A percentile compares a stretch with the other conserved stretches of the same genome.
These are phyloP conservation scores for Loris lydekkerianus DNA, from an alignment of 2,797 vertebrate species.

Conservation along the genomic window DNA sequence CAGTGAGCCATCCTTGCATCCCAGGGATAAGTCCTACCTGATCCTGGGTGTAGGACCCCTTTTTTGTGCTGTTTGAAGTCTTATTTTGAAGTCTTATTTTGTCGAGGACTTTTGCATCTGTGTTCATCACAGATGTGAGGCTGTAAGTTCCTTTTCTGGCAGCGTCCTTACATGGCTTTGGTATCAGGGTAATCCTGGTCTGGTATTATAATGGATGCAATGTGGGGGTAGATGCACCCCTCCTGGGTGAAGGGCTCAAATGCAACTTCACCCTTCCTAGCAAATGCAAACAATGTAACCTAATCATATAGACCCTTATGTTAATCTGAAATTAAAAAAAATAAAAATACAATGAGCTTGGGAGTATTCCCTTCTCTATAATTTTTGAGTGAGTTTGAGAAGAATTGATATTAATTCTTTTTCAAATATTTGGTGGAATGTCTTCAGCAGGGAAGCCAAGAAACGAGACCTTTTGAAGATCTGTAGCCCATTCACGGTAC, in stretches of 20 bases:
- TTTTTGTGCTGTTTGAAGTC: neutral
- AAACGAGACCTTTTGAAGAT: neutral
- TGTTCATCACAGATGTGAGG: neutral
- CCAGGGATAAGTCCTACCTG: neutral
- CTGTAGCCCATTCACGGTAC: neutral
- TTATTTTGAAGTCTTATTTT: neutral
- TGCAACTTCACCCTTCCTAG: no score
- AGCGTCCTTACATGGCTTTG: neutral
- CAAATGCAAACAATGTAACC: no score
- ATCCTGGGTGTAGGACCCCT: neutral
- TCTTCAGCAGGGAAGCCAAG: neutral
- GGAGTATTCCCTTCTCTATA: neutral
- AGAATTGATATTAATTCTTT: neutral
- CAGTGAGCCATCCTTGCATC: neutral
- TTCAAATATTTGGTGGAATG: neutral
- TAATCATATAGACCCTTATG: no score
- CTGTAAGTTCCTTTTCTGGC: neutral
- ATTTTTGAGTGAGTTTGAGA: neutral
- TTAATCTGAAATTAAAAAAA: no score
- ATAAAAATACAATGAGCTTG: neutral
- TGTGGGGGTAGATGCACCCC: no score
- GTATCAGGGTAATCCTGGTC: neutral
- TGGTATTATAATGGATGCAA: no score
- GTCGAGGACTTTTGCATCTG: neutral
- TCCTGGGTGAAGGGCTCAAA: no score